Base-by-base conservation (phyloP, 2,797 vertebrate species). In the Ptychobarbus kaznakovi region DNA sequence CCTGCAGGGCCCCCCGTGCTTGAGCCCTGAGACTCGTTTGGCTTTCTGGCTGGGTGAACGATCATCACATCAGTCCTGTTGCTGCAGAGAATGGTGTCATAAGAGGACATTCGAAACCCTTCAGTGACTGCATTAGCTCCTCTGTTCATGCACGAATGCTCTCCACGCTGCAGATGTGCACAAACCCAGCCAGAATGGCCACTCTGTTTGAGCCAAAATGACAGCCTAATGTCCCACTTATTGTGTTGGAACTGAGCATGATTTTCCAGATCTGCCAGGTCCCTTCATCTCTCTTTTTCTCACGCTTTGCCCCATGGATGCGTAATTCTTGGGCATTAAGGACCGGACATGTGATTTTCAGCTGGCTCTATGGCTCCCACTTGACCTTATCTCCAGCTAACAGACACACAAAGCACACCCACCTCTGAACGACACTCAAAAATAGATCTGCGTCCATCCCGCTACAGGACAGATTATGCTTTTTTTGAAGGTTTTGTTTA, bases 191-290 rank as follows among this genome's bases (percentile, higher is more conserved):
- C 87, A 87, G 83, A 85, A 73, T 53, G 53, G 53, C 22, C 56
- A 66, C 25, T 82, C 72, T 1, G 10, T 66, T 78, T 40, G 25
- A 79, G 86, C 84, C 86, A 86, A 84, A 63, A 75, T 83, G 76
- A 85, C 77, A 49, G 70, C 44, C 32, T 88, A 86, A 89, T 90
- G 82, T 78, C 68, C 58, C 72, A 38, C 82, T 93, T 79, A 87
- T 91, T 89, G 90, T 82, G 65, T 51, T 81, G 66, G 49, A 89
- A 83, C 83, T 51, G 63, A 80, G 58, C 22, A 73, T 66, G 46
- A 16, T 69, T 12, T n/a, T 25, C 51, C 25, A 28, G 5, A 69
- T 74, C 63, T 83, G 80, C 75, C 84, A 75, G 38, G 35, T 51
- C 63, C 44, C 44, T 58, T 58, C 61, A 66, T 78, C 53, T 58